A percentile compares a stretch with the other conserved stretches of the same genome.
phyloP scores from a whole-genome alignment of 2,797 vertebrate genomes.

The Microctenopoma steveboyesi region DNA sequence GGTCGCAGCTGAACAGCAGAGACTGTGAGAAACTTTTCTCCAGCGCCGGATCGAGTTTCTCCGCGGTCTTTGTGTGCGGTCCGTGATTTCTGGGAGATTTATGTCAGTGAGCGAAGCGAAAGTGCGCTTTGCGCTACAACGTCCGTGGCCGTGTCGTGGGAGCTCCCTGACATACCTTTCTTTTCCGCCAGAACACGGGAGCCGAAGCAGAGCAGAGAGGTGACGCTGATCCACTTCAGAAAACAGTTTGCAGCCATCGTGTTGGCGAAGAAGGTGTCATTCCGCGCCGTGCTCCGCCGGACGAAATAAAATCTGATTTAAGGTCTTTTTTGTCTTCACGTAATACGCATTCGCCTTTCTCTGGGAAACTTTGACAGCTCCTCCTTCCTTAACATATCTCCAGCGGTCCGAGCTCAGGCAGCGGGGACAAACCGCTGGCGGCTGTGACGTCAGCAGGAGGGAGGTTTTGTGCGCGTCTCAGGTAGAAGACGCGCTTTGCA shows the following conservation, averaged over 20 bases:
- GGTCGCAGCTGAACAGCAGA: constrained; percentile 28
- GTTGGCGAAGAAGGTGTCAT: constrained; percentile 61
- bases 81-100: constrained; percentile 21
- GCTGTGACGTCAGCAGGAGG: constrained; percentile 77
- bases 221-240: constrained; percentile 71
- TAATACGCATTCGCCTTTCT: constrained; percentile 42
- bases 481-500: too few relatives aligned
- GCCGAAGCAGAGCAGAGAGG: constrained; percentile 67
- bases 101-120: constrained; percentile 31
- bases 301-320: background rate
- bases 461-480: constrained; percentile 49
- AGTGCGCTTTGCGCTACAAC: background rate
- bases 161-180: constrained; percentile 78
- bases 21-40: constrained; percentile 62
- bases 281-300: constrained; percentile 55
- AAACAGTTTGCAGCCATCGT: constrained; percentile 73
- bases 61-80: constrained; percentile 21
- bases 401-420: constrained; percentile 36
- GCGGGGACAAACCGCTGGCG: constrained; percentile 50
- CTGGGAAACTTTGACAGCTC: constrained; percentile 83
- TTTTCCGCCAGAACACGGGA: constrained; percentile 73
- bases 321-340: background rate
- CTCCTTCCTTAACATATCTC: constrained; percentile 72
- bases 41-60: constrained; percentile 57
- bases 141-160: constrained; percentile 2